phyloP scores from a whole-genome alignment of 1,140 invertebrate species.

The Euglossa dilemma region DNA sequence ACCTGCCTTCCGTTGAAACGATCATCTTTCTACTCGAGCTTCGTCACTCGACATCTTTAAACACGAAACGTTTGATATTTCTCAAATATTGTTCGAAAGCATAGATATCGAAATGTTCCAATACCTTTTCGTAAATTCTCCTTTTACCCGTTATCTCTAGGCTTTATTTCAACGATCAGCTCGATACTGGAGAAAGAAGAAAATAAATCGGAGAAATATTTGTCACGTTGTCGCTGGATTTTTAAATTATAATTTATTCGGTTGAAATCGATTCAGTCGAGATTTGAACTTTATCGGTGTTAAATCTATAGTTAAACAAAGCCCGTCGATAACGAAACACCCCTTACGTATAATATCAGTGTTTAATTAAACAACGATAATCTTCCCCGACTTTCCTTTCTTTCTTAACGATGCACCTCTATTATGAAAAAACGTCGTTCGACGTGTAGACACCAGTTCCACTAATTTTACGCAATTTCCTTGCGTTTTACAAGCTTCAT shows the following conservation, averaged over 20 bases:
- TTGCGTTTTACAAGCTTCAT: conserved; percentile 1
- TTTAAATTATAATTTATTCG: too few relatives aligned
- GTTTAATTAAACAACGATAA: background rate
- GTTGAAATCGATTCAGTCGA: too few relatives aligned
- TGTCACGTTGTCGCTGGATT: too few relatives aligned
- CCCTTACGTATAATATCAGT: too few relatives aligned
- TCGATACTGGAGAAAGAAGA: too few relatives aligned
- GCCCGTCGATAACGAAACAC: background rate
- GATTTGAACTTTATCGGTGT: too few relatives aligned
- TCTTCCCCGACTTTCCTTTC: background rate
- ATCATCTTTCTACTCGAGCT: too few relatives aligned
- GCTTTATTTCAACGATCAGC: background rate
- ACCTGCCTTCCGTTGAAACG: background rate
- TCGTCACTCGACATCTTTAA: too few relatives aligned
- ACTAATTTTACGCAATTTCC: background rate
- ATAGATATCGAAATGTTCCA: background rate
- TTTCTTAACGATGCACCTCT: background rate
- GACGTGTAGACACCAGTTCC: conserved; percentile 43
- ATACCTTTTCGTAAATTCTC: background rate
- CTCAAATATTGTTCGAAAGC: too few relatives aligned
- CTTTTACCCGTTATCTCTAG: background rate
- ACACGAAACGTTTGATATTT: too few relatives aligned
- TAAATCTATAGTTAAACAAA: background rate
- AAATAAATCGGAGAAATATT: too few relatives aligned
- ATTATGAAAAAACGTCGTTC: conserved; percentile 35